Evolutionary conservation across 2,113 vertebrate genomes (phyloP).

Genomic region (Synchiropus splendidus): DNA sequence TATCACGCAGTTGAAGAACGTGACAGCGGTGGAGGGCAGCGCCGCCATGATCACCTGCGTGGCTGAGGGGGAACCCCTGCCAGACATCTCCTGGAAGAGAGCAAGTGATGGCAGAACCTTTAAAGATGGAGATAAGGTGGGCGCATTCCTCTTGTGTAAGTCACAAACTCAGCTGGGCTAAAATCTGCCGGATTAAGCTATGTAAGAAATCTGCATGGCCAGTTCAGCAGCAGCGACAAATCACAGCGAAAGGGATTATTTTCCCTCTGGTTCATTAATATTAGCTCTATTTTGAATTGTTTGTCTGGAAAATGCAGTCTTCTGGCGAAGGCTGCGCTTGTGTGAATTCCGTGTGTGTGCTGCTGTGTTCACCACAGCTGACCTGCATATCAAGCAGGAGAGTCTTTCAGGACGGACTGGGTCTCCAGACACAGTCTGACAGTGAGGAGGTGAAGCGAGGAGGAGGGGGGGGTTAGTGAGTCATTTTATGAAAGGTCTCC

Average conservation of each 20-base stretch:
- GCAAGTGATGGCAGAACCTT: constrained; percentile 80
- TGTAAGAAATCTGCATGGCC: too few relatives aligned
- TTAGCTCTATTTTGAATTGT: too few relatives aligned
- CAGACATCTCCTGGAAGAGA: constrained; percentile 93
- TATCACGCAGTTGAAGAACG: constrained; percentile 91
- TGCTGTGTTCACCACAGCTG: constrained; percentile 16
- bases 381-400: constrained; percentile 57
- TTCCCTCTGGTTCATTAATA: too few relatives aligned
- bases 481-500: constrained; percentile 52
- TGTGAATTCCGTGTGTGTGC: background rate
- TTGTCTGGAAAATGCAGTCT: too few relatives aligned
- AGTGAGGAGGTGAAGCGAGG: background rate
- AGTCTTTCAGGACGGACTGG: constrained; percentile 23
- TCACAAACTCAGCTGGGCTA: too few relatives aligned
- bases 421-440: constrained; percentile 30
- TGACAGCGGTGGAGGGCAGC: constrained; percentile 86
- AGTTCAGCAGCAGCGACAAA: too few relatives aligned
- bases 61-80: constrained; percentile 89
- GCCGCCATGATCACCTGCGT: constrained; percentile 85
- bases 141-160: too few relatives aligned
- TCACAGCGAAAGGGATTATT: too few relatives aligned
- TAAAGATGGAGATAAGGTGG: constrained; percentile 86
- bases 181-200: too few relatives aligned
- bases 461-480: constrained; percentile 9
- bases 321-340: too few relatives aligned